Conservation (phyloP, 2,797 vertebrate genomes). For the Leuciscus waleckii region DNA sequence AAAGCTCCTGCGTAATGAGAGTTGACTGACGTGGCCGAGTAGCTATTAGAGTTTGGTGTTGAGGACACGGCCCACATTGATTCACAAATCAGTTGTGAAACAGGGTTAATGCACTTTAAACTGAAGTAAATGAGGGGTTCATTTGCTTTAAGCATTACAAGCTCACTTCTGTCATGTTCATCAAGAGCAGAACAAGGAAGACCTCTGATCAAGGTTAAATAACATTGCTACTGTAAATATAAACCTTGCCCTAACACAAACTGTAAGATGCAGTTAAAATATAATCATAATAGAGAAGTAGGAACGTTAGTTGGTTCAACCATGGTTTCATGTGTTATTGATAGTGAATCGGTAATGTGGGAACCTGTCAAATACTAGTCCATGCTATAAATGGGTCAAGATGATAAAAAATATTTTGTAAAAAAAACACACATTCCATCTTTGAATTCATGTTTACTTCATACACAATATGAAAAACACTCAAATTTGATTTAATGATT, state of each 20-base stretch:
- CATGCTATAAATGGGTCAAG: neutral
- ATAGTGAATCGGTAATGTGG: neutral
- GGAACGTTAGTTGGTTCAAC: neutral
- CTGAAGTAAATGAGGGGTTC: conserved; percentile 25
- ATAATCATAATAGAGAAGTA: neutral
- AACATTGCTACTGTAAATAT: neutral
- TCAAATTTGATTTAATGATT: neutral
- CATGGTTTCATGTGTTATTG: neutral
- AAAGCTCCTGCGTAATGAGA: conserved; percentile 43
- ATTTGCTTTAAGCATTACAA: conserved; percentile 11
- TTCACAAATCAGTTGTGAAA: neutral
- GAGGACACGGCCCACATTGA: neutral
- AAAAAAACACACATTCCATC: neutral
- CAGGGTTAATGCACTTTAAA: conserved; percentile 18
- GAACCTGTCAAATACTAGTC: neutral
- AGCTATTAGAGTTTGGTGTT: neutral
- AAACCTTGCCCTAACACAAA: neutral
- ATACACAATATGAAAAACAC: neutral
- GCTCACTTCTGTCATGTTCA: conserved; percentile 2
- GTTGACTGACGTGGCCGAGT: conserved; percentile 48
- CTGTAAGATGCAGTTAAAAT: neutral
- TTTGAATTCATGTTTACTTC: neutral
- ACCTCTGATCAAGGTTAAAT: neutral
- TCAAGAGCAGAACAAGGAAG: neutral
- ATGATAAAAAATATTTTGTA: neutral